Evolutionary conservation across 2,797 vertebrate species (phyloP), one percentile per base, ranked within the genome.

Genomic region (Gymnocypris eckloni): DNA sequence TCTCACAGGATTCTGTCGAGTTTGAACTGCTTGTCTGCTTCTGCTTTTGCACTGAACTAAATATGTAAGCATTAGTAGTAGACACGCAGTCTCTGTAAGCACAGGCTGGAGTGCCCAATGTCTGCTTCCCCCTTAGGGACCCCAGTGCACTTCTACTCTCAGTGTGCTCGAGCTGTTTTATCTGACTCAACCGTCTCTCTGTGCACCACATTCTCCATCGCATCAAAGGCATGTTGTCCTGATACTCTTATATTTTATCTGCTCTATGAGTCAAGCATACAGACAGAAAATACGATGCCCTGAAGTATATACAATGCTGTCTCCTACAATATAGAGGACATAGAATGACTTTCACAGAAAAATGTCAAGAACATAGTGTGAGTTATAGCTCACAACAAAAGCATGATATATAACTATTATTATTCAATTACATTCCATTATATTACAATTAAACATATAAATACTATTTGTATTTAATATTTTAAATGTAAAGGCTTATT

Each of bases 71-170:
- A 77, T 54, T 56, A 70, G 50, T 45, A 41, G 75, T 59, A 70
- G 75, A 77, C 83, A 45, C 54, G 39, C n/a, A 45, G 11, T 41
- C 22, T 22, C 48, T 70, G 50, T 71, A 37, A 25, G 20, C 59
- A 66, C 25, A 50, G 61, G 50, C 64, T 16, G 64, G 64, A 67
- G 64, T 67, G 28, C 48, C 83, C 75, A 69, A 12, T 78, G 66
- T 15, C 75, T 79, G 76, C 18, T 59, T 59, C 12, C 11, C 64
- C 75, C 75, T 25, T 4, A 43, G 66, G 73, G 73, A 78, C 75
- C 52, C 22, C 6, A 41, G 72, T 76, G 82, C 82, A 69, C 64
- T 77, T 78, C 22, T 78, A 25, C 16, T 73, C 64, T 75, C 70
- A 75, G 54, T 75, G 59, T 28, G 33, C 28, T 52, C 0, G 9